Conservation (phyloP, 2,888 invertebrate species). For the Rotaria socialis region DNA sequence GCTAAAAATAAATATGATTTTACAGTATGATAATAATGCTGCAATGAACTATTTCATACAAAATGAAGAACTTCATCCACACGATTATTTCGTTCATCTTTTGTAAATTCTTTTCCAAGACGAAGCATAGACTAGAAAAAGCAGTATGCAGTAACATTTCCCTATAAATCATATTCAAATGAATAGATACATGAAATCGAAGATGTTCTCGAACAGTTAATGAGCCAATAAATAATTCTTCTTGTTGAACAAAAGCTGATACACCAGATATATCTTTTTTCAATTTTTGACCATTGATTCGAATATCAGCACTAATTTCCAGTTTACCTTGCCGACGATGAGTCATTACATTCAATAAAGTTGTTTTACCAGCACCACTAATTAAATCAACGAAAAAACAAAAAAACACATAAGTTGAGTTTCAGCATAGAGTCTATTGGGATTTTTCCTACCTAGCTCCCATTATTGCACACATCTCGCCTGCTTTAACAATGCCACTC, state of each 20-base stretch:
- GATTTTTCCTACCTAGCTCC: conserved; percentile 36
- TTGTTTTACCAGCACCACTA: conserved; percentile 83
- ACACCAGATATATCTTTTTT: conserved; percentile 66
- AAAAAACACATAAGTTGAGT: not conserved
- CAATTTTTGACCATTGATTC: conserved; percentile 59
- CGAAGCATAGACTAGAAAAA: conserved; percentile 38
- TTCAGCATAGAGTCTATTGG: not conserved
- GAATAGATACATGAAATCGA: conserved; percentile 72
- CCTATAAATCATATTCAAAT: too few relatives aligned
- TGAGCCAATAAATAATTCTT: conserved; percentile 78
- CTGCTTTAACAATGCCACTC: conserved; percentile 42
- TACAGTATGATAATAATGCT: too few relatives aligned
- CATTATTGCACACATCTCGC: conserved; percentile 44
- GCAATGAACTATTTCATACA: not conserved
- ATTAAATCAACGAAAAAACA: conserved; percentile 5
- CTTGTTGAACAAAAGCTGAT: conserved; percentile 84
- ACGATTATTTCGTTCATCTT: conserved; percentile 38
- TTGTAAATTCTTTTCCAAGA: conserved; percentile 39
- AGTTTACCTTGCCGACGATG: conserved; percentile 63
- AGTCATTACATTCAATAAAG: conserved; percentile 77
- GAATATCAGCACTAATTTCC: conserved; percentile 44
- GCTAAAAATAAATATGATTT: conserved; percentile 62
- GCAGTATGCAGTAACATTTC: too few relatives aligned
- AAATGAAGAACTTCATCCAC: conserved; percentile 38
- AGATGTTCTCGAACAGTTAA: conserved; percentile 82